Conservation (phyloP, 2,113 vertebrate species). For the Atlantisia rogersi region DNA sequence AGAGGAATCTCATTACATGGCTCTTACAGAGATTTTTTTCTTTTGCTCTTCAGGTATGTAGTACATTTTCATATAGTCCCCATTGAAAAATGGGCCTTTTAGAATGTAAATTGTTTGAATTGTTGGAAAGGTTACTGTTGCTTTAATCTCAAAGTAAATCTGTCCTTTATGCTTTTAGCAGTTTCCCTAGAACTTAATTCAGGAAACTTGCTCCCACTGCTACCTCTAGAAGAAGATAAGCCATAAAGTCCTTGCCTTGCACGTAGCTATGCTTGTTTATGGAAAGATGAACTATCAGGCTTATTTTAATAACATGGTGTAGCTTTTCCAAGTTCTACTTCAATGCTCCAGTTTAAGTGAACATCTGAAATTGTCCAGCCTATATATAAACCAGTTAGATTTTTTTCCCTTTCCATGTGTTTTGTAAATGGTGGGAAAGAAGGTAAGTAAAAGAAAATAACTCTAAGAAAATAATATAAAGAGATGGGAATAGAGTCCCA, state of each 20-base stretch:
- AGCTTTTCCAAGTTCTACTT: neutral
- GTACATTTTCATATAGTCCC: neutral
- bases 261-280: neutral
- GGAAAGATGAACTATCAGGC: neutral
- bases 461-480: neutral
- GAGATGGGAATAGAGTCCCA: neutral
- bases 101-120: neutral
- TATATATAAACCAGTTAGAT: neutral
- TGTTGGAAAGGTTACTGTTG: neutral
- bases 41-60: neutral
- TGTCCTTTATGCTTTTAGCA: neutral
- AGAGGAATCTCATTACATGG: neutral
- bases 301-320: neutral
- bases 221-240: neutral
- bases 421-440: neutral
- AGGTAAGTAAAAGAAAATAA: neutral
- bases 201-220: neutral
- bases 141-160: neutral
- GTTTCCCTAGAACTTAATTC: neutral
- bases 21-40: neutral
- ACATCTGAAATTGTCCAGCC: neutral
- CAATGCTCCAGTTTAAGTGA: neutral
- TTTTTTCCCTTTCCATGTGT: neutral
- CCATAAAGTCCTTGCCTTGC: neutral
- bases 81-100: neutral